These are phyloP conservation scores for Lordiphosa andalusiaca DNA, from an alignment of 2,888 invertebrate genomes.

Conservation along the genomic window DNA sequence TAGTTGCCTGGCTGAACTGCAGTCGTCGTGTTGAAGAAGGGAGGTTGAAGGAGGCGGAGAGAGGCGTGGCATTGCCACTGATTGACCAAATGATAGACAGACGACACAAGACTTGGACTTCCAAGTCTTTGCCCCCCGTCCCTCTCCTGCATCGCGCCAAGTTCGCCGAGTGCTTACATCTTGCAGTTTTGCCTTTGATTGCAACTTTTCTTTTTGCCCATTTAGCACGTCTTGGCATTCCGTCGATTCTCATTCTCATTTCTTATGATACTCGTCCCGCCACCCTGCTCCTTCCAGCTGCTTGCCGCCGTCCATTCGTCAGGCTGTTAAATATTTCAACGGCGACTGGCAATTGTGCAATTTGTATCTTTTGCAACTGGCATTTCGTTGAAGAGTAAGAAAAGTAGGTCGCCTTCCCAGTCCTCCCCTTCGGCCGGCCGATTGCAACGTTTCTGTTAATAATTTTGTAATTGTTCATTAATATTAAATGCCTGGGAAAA, in stretches of 20 bases:
- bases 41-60: conserved; percentile 9
- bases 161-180: conserved; percentile 41
- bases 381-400: conserved; percentile 14
- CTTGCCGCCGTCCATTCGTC: conserved; percentile 6
- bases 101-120: conserved; percentile 31
- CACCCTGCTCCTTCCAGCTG: neutral
- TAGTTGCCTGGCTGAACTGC: conserved; percentile 41
- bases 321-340: conserved; percentile 43
- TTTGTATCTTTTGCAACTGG: conserved; percentile 32
- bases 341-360: conserved; percentile 39
- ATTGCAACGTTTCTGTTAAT: conserved; percentile 11
- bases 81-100: conserved; percentile 66
- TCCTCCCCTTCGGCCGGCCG: neutral
- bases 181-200: conserved; percentile 59
- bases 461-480: conserved; percentile 31
- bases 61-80: conserved; percentile 46
- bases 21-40: conserved; percentile 5
- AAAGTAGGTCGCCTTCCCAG: conserved; percentile 29
- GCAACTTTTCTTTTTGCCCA: conserved; percentile 59
- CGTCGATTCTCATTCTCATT: conserved; percentile 28
- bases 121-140: neutral
- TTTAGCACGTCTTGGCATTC: conserved; percentile 59
- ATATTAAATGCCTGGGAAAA: conserved; percentile 21
- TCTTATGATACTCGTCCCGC: neutral
- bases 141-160: neutral